Evolutionary conservation across 2,113 vertebrate species (phyloP).

Genomic region (Struthio camelus): DNA sequence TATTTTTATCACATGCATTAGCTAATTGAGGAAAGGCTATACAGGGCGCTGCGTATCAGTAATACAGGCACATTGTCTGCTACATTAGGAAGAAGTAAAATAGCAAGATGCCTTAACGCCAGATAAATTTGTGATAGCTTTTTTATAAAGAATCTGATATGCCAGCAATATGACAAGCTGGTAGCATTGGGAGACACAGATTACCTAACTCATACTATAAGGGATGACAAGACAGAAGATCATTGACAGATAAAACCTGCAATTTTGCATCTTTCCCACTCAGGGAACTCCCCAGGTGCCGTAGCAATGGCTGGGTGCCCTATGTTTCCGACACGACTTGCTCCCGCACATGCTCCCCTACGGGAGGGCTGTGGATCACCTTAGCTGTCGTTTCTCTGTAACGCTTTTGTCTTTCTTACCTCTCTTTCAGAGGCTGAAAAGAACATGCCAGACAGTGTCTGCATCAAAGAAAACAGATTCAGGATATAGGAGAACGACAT

Average conservation of each 20-base stretch:
- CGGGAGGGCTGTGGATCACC: constrained; percentile 53
- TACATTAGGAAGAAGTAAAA: not conserved
- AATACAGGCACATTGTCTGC: not conserved
- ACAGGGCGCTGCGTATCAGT: not conserved
- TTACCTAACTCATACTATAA: not conserved
- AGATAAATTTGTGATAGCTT: not conserved
- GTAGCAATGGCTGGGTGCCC: not conserved
- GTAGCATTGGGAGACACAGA: not conserved
- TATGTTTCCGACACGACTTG: not conserved
- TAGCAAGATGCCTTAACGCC: not conserved
- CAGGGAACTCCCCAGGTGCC: not conserved
- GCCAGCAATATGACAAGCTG: not conserved
- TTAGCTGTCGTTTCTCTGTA: constrained; percentile 45
- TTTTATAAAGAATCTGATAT: not conserved
- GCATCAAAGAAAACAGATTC: constrained; percentile 61
- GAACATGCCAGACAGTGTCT: constrained; percentile 45
- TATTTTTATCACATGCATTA: not conserved
- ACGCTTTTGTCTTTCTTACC: constrained; percentile 52
- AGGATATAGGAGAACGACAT: constrained; percentile 28
- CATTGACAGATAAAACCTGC: not conserved
- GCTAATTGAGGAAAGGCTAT: not conserved
- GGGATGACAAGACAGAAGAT: not conserved
- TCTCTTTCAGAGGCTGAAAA: constrained; percentile 45
- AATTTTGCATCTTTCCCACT: not conserved
- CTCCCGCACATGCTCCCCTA: constrained; percentile 15